Evolutionary conservation across 2,797 vertebrate species (phyloP), one percentile per base, ranked within the genome.

Genomic region (Vireo griseus): DNA sequence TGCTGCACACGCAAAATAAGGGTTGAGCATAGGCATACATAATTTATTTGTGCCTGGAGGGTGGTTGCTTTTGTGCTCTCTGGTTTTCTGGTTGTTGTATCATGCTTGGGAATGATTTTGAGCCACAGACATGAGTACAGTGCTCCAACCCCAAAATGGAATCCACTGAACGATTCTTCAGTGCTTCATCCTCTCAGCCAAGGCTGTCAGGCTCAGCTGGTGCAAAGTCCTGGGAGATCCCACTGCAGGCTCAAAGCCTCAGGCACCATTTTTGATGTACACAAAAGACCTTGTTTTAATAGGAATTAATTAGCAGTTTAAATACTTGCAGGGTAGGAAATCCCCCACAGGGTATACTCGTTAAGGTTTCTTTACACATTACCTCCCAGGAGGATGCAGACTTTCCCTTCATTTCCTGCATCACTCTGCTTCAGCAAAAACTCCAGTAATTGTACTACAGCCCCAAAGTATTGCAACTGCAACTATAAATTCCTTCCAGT

Each of bases 271-370:
- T 68, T 69, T 78, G 87, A 96, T 67, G 79, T 91, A 92, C 76
- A 91, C 92, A 94, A 93, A 95, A 94, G 94, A 86, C 85, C 87
- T 94, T 92, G 92, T 94, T 97, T 94, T 96, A 95, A 95, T 86
- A 90, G 85, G 89, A 97, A 96, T 96, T 95, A 96, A 97, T 97
- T 96, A 96, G 94, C 91, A 92, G 95, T 90, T 90, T 96, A 94
- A 96, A 95, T 88, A 91, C 87, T 92, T 79, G 66, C 76, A 94
- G 94, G 82, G 91, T 95, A 96, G 87, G 87, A 96, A 94, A 96
- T 86, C 63, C 94, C 94, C 92, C 82, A 90, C 5, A 28, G 91
- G 89, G 76, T 81, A 33, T 3, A 57, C 85, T 96, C 20, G 47
- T 92, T 95, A 96, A 86, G 79, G 54, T 92, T 96, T 94, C 95